Conservation (phyloP, 2,113 vertebrate species). For the Neolamprologus ventralis region DNA sequence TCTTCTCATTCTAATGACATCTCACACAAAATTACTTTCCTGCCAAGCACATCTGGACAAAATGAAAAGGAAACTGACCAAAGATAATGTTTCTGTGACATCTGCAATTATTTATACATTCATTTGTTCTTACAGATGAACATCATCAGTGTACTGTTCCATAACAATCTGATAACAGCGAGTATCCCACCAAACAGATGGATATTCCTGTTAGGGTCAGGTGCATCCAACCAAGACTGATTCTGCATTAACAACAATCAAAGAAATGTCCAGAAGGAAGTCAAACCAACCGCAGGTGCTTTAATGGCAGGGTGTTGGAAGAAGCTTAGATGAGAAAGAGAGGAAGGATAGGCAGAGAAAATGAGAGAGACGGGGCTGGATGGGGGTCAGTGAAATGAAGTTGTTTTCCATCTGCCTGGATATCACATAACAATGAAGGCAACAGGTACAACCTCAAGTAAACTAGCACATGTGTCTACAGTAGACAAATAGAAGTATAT, state of each 20-base stretch:
- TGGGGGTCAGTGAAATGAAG: constrained; percentile 21
- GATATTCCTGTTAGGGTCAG: background rate
- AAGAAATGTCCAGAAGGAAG: background rate
- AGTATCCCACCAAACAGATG: constrained; percentile 1
- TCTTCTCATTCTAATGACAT: background rate
- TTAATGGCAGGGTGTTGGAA: constrained; percentile 9
- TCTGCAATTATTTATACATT: constrained; percentile 10
- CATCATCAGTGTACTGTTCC: background rate
- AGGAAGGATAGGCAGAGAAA: background rate
- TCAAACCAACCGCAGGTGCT: constrained; percentile 12
- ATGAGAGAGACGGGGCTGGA: background rate
- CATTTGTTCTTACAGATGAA: constrained; percentile 2
- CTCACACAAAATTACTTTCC: background rate
- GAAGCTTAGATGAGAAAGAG: background rate
- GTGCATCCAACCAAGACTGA: constrained; percentile 9
- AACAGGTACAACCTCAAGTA: constrained; percentile 19
- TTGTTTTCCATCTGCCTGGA: constrained; percentile 51
- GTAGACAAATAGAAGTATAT: background rate
- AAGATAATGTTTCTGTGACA: background rate
- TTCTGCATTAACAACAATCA: constrained; percentile 42
- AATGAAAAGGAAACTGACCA: background rate
- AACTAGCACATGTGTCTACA: background rate
- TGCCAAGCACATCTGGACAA: background rate
- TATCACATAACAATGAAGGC: constrained; percentile 22
- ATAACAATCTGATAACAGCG: background rate